phyloP scores from a whole-genome alignment of 37 sponge, comb jelly and placozoan species.

The Halisarca cf. caerulea region DNA sequence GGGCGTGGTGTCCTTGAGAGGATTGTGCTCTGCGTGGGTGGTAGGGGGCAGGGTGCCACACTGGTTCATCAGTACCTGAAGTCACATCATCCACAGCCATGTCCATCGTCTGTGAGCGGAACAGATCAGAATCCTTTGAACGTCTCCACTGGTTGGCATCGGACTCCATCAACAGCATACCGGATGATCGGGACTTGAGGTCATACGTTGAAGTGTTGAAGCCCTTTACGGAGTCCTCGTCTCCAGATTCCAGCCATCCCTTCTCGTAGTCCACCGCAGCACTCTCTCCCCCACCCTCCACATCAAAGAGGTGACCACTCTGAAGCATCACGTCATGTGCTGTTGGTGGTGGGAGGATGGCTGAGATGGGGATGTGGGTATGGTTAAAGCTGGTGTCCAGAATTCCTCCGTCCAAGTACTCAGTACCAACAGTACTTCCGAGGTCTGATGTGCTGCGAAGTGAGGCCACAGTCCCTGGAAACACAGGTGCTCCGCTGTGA shows the following conservation, averaged over 20 bases:
- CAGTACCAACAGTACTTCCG: constrained; percentile 1
- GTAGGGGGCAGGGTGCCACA: not conserved
- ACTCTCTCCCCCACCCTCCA: constrained; percentile 12
- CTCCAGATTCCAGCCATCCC: not conserved
- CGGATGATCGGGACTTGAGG: not conserved
- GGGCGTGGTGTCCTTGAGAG: not conserved
- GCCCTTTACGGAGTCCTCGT: constrained; percentile 23
- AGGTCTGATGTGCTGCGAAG: constrained; percentile 15
- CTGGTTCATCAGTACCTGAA: constrained; percentile 10
- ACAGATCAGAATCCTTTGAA: constrained; percentile 19
- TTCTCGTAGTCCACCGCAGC: not conserved
- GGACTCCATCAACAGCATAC: not conserved
- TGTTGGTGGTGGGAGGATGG: not conserved
- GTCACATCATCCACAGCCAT: constrained; percentile 23
- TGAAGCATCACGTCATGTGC: not conserved
- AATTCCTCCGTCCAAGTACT: not conserved
- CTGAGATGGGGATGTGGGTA: not conserved
- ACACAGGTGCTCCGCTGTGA: not conserved
- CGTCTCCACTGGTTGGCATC: not conserved
- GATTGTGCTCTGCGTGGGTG: not conserved
- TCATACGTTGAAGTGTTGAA: not conserved
- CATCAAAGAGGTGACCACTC: constrained; percentile 6
- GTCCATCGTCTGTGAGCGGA: constrained; percentile 25
- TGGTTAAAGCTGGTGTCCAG: constrained; percentile 16
- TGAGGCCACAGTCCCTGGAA: not conserved